phyloP scores from a whole-genome alignment of 2,113 vertebrate genomes.

The Thinocorus orbignyianus region DNA sequence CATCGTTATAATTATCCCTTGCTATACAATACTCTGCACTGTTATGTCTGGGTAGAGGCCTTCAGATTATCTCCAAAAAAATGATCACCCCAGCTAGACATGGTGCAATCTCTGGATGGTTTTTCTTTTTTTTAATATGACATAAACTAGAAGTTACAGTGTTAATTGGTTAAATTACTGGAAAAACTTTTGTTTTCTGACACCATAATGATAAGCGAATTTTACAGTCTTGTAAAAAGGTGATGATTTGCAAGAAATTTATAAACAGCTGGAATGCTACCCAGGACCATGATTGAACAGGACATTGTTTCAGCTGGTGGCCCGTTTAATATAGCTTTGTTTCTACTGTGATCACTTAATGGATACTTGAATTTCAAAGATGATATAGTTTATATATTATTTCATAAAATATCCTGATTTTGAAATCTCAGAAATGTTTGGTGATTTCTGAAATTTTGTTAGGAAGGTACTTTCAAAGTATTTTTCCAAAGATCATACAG shows the following conservation, averaged over 20 bases:
- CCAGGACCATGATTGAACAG: background rate
- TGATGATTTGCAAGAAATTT: background rate
- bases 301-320: background rate
- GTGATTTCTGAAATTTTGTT: background rate
- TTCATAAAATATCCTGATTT: background rate
- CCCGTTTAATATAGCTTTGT: background rate
- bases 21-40: background rate
- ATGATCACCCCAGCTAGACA: background rate
- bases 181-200: background rate
- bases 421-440: background rate
- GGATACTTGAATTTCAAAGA: background rate
- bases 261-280: background rate
- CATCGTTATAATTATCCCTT: background rate
- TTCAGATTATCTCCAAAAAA: background rate
- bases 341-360: background rate
- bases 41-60: background rate
- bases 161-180: background rate
- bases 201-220: background rate
- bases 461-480: background rate
- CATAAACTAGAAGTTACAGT: background rate
- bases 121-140: background rate
- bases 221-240: background rate
- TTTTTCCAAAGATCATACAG: background rate
- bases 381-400: rapidly evolving
- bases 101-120: background rate